Percentiles rank a stretch among this genome's conserved stretches.
phyloP scores from a whole-genome alignment of 1,140 invertebrate species.

The Daktulosphaira vitifoliae region DNA sequence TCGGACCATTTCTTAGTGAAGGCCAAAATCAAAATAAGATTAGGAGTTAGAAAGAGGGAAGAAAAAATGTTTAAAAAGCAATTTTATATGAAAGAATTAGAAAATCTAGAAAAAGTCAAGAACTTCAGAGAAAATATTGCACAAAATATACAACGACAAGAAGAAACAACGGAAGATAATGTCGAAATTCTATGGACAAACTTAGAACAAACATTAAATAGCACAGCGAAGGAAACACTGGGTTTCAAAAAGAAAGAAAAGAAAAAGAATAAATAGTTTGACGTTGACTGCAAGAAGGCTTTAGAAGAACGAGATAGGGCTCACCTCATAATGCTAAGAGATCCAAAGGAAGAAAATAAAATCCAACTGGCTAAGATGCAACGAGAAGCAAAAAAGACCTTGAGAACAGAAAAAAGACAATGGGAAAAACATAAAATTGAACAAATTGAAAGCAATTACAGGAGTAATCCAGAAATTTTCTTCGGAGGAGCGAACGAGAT shows the following conservation, averaged over 20 bases:
- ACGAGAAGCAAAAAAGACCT: constrained; percentile 1
- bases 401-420: constrained; percentile 2
- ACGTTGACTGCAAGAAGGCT: constrained; percentile 3
- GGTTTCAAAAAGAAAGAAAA: constrained; percentile 1
- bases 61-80: constrained; percentile 2
- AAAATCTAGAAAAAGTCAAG: constrained; percentile 3
- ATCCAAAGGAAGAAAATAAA: constrained; percentile 9
- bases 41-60: constrained; percentile 9
- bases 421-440: constrained; percentile 5
- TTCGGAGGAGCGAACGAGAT: not conserved
- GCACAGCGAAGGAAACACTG: not conserved
- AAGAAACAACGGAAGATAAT: constrained; percentile 12
- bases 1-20: constrained; percentile 35
- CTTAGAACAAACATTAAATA: constrained; percentile 3
- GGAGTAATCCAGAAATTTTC: not conserved
- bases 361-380: constrained; percentile 2
- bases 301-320: constrained; percentile 6
- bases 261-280: constrained; percentile 6
- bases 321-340: not conserved
- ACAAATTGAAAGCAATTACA: not conserved
- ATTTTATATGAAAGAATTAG: not conserved
- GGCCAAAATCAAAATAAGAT: constrained; percentile 23
- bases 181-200: not conserved
- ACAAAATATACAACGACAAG: constrained; percentile 7
- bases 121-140: constrained; percentile 4